Evolutionary conservation across 2,113 vertebrate genomes (phyloP).

Genomic region (Phylloscopus trochilus): DNA sequence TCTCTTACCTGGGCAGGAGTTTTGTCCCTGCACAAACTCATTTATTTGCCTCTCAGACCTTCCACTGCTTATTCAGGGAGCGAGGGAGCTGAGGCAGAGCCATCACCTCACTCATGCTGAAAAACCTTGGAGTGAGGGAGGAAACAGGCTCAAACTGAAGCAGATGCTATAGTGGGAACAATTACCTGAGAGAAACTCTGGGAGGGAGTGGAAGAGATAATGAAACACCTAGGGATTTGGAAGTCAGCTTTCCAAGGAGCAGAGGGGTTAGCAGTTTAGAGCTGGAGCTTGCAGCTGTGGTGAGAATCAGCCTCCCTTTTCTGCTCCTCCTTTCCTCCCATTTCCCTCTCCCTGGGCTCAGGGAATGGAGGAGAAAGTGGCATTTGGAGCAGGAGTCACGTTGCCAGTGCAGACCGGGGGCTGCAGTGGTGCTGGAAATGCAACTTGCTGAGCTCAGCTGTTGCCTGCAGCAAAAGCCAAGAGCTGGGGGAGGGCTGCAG

Average conservation of each 20-base stretch:
- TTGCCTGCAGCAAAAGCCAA: neutral
- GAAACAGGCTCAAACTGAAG: conserved; percentile 38
- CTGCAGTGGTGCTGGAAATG: neutral
- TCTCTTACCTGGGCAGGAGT: neutral
- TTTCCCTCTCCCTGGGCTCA: neutral
- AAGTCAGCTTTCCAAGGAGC: conserved; percentile 50
- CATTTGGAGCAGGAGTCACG: neutral
- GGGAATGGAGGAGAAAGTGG: neutral
- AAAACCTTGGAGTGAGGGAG: conserved; percentile 5
- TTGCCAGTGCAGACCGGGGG: neutral
- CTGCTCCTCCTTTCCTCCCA: neutral
- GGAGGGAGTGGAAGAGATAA: conserved; percentile 56
- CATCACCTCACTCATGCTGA: neutral
- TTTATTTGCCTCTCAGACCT: neutral
- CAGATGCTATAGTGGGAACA: conserved; percentile 66
- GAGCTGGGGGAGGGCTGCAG: neutral
- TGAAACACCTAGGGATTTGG: conserved; percentile 66
- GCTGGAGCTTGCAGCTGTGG: conserved; percentile 34
- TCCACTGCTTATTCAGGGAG: neutral
- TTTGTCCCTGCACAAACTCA: neutral
- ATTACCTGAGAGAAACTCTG: conserved; percentile 61
- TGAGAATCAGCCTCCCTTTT: conserved; percentile 10
- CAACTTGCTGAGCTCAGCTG: neutral
- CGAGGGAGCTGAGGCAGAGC: neutral
- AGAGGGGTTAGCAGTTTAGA: conserved; percentile 41